phyloP scores from a whole-genome alignment of 1,140 invertebrate species.

The Drosophila mayri region DNA sequence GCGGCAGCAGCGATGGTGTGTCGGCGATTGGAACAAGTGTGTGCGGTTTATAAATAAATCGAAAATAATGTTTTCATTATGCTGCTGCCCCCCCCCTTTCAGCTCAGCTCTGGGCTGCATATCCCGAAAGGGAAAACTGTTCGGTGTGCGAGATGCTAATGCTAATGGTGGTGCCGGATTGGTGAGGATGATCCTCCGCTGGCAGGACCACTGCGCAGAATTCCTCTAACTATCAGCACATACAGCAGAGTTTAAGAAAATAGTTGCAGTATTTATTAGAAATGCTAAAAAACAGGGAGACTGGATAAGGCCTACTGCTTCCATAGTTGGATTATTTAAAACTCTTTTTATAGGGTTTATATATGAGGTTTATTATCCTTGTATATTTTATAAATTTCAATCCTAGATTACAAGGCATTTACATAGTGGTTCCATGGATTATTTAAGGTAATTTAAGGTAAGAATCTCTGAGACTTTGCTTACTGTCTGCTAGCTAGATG shows the following conservation, averaged over 20 bases:
- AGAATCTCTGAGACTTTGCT: background rate
- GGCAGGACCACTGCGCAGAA: conserved; percentile 80
- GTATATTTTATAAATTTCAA: no score
- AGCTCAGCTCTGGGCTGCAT: conserved; percentile 1
- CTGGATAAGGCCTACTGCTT: background rate
- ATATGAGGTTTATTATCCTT: background rate
- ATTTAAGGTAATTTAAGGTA: no score
- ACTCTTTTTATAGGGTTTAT: no score
- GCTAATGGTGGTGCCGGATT: conserved; percentile 1
- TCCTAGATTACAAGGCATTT: background rate
- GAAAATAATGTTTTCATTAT: conserved; percentile 78
- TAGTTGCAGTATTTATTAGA: background rate
- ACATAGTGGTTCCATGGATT: no score
- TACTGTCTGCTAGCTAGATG: background rate
- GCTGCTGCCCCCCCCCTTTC: conserved; percentile 13
- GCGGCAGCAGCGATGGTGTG: conserved; percentile 43
- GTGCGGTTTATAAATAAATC: conserved; percentile 78
- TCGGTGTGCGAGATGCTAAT: conserved; percentile 14
- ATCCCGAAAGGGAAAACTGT: conserved; percentile 62
- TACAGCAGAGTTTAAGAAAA: background rate
- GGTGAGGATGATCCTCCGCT: conserved; percentile 6
- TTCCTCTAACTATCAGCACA: conserved; percentile 53
- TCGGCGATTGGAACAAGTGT: conserved; percentile 76
- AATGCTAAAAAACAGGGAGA: background rate
- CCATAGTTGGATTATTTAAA: no score